Evolutionary conservation across 53 echinoderm and acorn worm species (phyloP).

Genomic region (Paracentrotus lividus): DNA sequence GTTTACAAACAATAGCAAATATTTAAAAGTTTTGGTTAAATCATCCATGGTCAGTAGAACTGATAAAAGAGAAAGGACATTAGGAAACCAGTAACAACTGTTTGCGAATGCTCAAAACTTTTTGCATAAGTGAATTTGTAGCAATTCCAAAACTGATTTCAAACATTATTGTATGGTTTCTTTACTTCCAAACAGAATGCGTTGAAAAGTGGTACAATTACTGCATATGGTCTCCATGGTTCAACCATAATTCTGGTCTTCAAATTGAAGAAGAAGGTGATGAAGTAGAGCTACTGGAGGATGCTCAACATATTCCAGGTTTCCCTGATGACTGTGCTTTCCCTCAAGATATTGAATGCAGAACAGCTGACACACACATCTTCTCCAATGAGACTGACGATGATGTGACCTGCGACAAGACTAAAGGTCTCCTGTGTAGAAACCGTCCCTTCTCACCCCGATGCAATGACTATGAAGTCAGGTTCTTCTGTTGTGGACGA

Average conservation of each 20-base stretch:
- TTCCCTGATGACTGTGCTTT: constrained; percentile 43
- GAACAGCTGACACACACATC: constrained; percentile 48
- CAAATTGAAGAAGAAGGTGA: not conserved
- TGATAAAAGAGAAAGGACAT: too few relatives aligned
- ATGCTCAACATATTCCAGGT: constrained; percentile 27
- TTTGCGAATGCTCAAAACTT: too few relatives aligned
- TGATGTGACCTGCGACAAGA: constrained; percentile 27
- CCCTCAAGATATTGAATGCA: constrained; percentile 24
- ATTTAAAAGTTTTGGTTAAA: too few relatives aligned
- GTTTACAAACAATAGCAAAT: too few relatives aligned
- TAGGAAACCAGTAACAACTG: too few relatives aligned
- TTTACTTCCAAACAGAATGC: not conserved
- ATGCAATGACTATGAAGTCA: constrained; percentile 14
- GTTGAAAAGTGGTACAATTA: not conserved
- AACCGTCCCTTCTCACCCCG: too few relatives aligned
- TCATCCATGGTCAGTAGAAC: too few relatives aligned
- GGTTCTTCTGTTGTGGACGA: constrained; percentile 39
- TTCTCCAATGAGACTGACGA: constrained; percentile 60
- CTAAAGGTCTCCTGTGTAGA: constrained; percentile 6
- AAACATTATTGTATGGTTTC: too few relatives aligned
- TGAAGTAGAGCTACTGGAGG: constrained; percentile 53
- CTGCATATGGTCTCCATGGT: not conserved
- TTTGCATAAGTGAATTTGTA: too few relatives aligned
- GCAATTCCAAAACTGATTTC: too few relatives aligned
- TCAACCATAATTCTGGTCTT: not conserved